phyloP scores from a whole-genome alignment of 1,140 invertebrate species.

The Melitaea cinxia region DNA sequence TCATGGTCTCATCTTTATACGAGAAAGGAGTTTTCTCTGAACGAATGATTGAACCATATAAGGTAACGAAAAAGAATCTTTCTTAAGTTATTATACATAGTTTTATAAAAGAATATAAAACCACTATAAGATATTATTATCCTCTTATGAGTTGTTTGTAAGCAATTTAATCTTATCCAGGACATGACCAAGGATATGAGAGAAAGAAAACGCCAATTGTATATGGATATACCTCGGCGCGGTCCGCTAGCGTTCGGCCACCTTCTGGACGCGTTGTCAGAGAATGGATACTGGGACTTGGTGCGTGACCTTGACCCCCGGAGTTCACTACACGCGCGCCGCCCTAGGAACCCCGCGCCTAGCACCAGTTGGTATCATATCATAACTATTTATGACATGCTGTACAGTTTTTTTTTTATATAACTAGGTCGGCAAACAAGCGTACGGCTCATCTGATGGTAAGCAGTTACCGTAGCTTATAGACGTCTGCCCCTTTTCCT shows the following conservation, averaged over 20 bases:
- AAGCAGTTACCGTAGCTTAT: too few relatives aligned
- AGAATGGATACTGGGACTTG: slow-evolving; percentile 70
- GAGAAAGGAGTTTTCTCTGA: slow-evolving; percentile 76
- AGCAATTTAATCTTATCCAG: slow-evolving; percentile 32
- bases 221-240: slow-evolving; percentile 61
- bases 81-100: background rate
- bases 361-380: slow-evolving; percentile 32
- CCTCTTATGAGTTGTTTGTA: too few relatives aligned
- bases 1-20: slow-evolving; percentile 62
- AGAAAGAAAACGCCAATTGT: slow-evolving; percentile 63
- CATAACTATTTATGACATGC: too few relatives aligned
- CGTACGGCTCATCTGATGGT: too few relatives aligned
- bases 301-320: slow-evolving; percentile 64
- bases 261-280: slow-evolving; percentile 65
- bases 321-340: slow-evolving; percentile 45
- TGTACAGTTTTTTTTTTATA: too few relatives aligned
- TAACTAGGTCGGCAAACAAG: too few relatives aligned
- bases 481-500: too few relatives aligned
- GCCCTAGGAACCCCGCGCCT: slow-evolving; percentile 27
- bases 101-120: too few relatives aligned
- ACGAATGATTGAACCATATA: slow-evolving; percentile 73
- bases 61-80: slow-evolving; percentile 43
- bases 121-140: too few relatives aligned
- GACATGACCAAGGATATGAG: slow-evolving; percentile 52
- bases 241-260: slow-evolving; percentile 73